phyloP scores from a whole-genome alignment of 2,888 invertebrate genomes.

The Diogma glabrata region DNA sequence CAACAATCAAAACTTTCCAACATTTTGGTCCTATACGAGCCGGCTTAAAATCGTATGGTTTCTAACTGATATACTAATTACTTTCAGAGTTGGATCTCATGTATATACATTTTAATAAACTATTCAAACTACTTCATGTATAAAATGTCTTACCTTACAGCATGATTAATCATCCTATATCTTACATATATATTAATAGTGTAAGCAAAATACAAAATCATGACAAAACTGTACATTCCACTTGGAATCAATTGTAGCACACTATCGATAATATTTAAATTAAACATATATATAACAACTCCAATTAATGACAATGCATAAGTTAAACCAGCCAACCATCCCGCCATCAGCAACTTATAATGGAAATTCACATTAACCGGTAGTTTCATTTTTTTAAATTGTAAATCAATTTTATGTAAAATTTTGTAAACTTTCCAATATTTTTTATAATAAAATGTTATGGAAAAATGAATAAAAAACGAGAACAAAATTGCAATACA shows the following conservation, averaged over 20 bases:
- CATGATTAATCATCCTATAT: background rate
- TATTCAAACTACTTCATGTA: too few species aligned
- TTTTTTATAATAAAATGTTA: background rate
- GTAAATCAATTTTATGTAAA: background rate
- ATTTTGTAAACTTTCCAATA: background rate
- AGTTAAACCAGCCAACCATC: background rate
- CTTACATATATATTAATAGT: background rate
- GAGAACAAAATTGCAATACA: slow-evolving; percentile 1
- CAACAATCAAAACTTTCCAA: too few species aligned
- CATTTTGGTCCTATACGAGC: too few species aligned
- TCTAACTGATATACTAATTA: too few species aligned
- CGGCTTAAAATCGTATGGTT: too few species aligned
- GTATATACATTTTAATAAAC: too few species aligned
- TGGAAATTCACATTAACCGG: background rate
- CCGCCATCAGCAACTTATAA: background rate
- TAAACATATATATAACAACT: background rate
- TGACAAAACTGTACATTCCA: background rate
- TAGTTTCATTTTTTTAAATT: background rate
- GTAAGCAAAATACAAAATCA: background rate
- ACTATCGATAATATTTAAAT: background rate
- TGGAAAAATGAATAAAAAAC: background rate
- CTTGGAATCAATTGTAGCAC: background rate
- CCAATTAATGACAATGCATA: background rate
- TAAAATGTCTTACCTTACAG: background rate
- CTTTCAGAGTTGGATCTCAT: too few species aligned